Percentiles rank a stretch among this genome's conserved stretches.
Evolutionary conservation across 2,888 invertebrate species (phyloP).

Genomic region (Orthonevra nobilis): DNA sequence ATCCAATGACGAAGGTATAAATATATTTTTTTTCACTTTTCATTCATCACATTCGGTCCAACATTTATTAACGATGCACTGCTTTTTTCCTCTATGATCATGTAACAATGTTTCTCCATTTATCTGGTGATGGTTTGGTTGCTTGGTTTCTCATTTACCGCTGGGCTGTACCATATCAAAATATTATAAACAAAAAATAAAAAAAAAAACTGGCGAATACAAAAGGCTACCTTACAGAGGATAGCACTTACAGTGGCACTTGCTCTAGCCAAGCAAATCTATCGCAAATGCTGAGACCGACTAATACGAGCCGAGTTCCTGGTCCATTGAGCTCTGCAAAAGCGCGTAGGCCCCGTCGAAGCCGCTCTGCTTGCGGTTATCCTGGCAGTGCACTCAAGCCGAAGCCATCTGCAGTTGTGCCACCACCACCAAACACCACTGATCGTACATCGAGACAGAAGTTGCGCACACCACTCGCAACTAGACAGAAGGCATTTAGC

Average conservation of each 20-base stretch:
- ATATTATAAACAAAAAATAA: constrained; percentile 15
- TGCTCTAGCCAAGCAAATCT: constrained; percentile 58
- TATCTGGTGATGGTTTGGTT: constrained; percentile 54
- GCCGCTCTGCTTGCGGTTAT: constrained; percentile 76
- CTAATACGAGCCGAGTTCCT: constrained; percentile 73
- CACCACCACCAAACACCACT: constrained; percentile 1
- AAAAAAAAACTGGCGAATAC: constrained; percentile 36
- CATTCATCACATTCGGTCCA: constrained; percentile 9
- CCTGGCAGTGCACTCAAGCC: constrained; percentile 67
- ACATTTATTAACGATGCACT: constrained; percentile 16
- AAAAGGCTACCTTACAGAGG: constrained; percentile 80
- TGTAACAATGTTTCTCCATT: constrained; percentile 32
- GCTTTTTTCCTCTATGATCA: constrained; percentile 24
- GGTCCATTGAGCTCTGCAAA: constrained; percentile 78
- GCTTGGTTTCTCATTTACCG: constrained; percentile 43
- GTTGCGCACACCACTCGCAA: constrained; percentile 76
- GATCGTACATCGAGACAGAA: constrained; percentile 75
- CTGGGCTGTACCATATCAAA: constrained; percentile 3
- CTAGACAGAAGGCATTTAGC: constrained; percentile 77
- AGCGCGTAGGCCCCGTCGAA: constrained; percentile 77
- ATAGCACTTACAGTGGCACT: constrained; percentile 74
- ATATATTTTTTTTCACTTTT: background rate
- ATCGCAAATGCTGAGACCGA: constrained; percentile 18
- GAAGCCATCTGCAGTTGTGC: constrained; percentile 33
- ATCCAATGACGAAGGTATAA: constrained; percentile 65